A percentile compares a stretch with the other conserved stretches of the same genome.
These are phyloP conservation scores for Hirundo rustica DNA, from an alignment of 2,797 vertebrate species.

Conservation along the genomic window DNA sequence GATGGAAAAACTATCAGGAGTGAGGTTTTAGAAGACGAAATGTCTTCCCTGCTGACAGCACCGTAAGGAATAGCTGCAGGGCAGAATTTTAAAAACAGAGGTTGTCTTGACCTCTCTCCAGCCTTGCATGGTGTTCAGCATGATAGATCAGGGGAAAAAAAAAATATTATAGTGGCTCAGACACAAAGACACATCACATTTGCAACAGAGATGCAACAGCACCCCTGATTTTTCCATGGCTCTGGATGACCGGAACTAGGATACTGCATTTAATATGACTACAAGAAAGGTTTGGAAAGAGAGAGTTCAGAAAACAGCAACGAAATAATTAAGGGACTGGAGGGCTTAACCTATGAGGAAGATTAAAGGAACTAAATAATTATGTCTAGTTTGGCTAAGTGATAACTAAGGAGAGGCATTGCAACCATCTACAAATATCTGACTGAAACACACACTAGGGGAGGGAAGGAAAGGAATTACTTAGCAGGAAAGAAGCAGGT, in stretches of 20 bases:
- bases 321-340: conserved; percentile 62
- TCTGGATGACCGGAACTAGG: neutral
- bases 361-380: conserved; percentile 71
- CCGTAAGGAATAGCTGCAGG: neutral
- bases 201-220: neutral
- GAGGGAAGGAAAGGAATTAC: conserved; percentile 42
- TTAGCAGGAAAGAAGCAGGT: conserved; percentile 35
- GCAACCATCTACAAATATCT: conserved; percentile 69
- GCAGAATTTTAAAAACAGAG: conserved; percentile 48
- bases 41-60: conserved; percentile 31
- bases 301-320: conserved; percentile 42
- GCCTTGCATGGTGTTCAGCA: neutral
- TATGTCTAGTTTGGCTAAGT: conserved; percentile 48
- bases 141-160: neutral
- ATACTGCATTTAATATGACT: neutral
- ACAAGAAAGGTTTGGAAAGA: neutral
- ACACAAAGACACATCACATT: neutral
- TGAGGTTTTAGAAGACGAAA: conserved; percentile 30
- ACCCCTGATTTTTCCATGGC: neutral
- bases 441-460: conserved; percentile 30
- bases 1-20: conserved; percentile 20
- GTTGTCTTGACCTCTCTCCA: conserved; percentile 43
- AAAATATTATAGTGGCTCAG: neutral
- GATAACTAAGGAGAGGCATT: conserved; percentile 36
- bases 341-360: conserved; percentile 56